These are phyloP conservation scores for Lacanobia wlatinum DNA, from an alignment of 2,888 invertebrate genomes.

Conservation along the genomic window DNA sequence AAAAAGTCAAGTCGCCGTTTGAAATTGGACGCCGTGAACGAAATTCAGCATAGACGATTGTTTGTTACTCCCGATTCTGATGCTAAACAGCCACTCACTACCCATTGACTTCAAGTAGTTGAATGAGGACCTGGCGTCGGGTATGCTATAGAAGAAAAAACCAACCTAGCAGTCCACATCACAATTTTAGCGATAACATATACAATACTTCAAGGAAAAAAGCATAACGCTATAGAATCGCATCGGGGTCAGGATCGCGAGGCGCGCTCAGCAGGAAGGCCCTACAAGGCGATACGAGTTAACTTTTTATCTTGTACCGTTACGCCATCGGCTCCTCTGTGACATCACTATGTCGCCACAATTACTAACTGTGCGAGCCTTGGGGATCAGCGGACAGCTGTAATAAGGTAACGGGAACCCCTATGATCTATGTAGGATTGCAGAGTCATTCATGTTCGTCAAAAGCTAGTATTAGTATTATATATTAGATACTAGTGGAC, in stretches of 20 bases:
- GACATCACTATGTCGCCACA: slow-evolving; percentile 64
- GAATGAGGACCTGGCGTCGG: too few relatives aligned
- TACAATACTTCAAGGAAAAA: slow-evolving; percentile 24
- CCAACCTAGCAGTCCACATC: background rate
- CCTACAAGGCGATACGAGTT: slow-evolving; percentile 71
- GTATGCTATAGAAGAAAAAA: background rate
- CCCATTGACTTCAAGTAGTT: background rate
- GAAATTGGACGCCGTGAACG: background rate
- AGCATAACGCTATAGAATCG: slow-evolving; percentile 40
- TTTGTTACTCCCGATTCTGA: background rate
- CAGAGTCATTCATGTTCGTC: background rate
- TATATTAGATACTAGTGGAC: too few relatives aligned
- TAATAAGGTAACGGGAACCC: slow-evolving; percentile 26
- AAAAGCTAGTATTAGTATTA: too few relatives aligned
- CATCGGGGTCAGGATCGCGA: slow-evolving; percentile 68
- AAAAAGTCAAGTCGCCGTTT: background rate
- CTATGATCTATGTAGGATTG: slow-evolving; percentile 1
- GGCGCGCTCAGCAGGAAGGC: slow-evolving; percentile 73
- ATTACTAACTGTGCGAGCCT: slow-evolving; percentile 49
- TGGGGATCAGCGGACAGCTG: slow-evolving; percentile 29
- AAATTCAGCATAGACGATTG: background rate
- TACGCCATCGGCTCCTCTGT: slow-evolving; percentile 64
- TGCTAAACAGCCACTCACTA: background rate
- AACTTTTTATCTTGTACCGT: slow-evolving; percentile 75
- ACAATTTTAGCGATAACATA: slow-evolving; percentile 20